Evolutionary conservation across 2,113 vertebrate species (phyloP).

Genomic region (Dasyurus viverrinus): DNA sequence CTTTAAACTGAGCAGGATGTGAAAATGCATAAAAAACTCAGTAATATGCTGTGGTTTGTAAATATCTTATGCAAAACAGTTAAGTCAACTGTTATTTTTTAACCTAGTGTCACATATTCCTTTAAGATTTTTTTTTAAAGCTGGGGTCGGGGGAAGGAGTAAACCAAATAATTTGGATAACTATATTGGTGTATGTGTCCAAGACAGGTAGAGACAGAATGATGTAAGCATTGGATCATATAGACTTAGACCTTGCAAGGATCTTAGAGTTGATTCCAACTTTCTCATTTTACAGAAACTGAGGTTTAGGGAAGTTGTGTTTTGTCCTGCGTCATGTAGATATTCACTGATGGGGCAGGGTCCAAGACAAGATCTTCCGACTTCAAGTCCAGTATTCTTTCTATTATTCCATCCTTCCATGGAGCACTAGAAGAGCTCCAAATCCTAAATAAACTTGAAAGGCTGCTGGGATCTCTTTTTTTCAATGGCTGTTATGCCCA

Average conservation of each 20-base stretch:
- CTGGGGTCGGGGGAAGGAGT: conserved; percentile 14
- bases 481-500: conserved; percentile 19
- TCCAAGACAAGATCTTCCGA: background rate
- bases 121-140: conserved; percentile 74
- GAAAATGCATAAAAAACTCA: conserved; percentile 86
- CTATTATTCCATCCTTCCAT: background rate
- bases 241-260: background rate
- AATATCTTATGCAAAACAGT: conserved; percentile 88
- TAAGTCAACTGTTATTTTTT: conserved; percentile 85
- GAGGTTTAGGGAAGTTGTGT: background rate
- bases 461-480: conserved; percentile 17
- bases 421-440: background rate
- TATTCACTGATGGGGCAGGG: background rate
- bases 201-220: background rate
- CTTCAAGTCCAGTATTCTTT: background rate
- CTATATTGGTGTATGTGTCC: conserved; percentile 36
- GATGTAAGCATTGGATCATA: background rate
- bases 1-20: conserved; percentile 88
- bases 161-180: conserved; percentile 72
- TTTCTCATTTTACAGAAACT: background rate
- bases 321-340: background rate
- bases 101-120: conserved; percentile 83
- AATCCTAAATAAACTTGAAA: conserved; percentile 28
- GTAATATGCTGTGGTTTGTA: conserved; percentile 87
- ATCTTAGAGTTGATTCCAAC: background rate